These are phyloP conservation scores for Sepiola atlantica DNA, from an alignment of 2,888 invertebrate species.

Conservation along the genomic window DNA sequence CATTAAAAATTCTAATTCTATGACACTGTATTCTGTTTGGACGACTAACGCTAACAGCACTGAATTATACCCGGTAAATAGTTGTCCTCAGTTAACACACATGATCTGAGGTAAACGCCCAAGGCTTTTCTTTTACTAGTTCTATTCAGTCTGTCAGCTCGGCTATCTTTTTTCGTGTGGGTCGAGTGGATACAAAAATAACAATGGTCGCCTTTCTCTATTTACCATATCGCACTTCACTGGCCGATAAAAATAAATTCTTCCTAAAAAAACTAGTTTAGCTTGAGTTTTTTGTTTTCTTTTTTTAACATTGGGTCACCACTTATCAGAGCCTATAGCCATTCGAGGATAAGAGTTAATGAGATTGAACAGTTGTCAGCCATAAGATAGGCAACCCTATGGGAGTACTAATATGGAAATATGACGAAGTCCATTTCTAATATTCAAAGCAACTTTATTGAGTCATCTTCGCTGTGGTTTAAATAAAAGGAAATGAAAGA, in stretches of 20 bases:
- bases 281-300: no score
- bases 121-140: background rate
- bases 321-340: no score
- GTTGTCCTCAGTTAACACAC: background rate
- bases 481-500: no score
- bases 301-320: no score
- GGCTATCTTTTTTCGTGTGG: background rate
- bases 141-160: background rate
- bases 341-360: no score
- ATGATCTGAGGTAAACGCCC: background rate
- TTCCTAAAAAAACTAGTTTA: background rate
- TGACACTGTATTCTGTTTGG: background rate
- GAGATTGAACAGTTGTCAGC: no score
- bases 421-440: no score
- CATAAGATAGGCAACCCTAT: no score
- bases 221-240: background rate
- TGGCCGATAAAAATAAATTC: background rate
- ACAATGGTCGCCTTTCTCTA: background rate
- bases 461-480: no score
- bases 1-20: background rate
- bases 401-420: no score
- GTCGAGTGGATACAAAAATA: background rate
- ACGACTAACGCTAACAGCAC: background rate
- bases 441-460: no score
- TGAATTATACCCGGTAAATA: background rate